Evolutionary conservation across 2,113 vertebrate species (phyloP).

Genomic region (Alexandromys fortis): DNA sequence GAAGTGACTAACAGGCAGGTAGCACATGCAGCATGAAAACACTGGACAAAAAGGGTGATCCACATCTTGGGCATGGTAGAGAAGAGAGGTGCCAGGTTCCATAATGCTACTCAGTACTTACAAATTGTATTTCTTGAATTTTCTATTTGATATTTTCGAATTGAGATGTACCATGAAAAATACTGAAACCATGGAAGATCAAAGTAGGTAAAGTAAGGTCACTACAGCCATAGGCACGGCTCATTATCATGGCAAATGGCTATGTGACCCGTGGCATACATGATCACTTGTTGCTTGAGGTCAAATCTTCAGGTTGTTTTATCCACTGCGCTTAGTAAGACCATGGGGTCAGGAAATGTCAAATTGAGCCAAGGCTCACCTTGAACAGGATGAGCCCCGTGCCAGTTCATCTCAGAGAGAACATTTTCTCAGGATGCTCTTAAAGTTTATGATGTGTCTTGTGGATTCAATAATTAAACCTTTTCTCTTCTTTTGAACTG

Average conservation of each 20-base stretch:
- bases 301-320: not conserved
- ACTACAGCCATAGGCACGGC: not conserved
- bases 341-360: not conserved
- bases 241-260: not conserved
- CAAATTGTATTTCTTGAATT: not conserved
- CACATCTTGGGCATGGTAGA: not conserved
- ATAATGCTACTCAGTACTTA: constrained; percentile 7
- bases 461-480: not conserved
- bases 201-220: not conserved
- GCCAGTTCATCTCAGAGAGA: not conserved
- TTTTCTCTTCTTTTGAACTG: constrained; percentile 3
- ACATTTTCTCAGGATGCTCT: constrained; percentile 29
- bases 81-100: not conserved
- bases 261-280: not conserved
- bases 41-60: not conserved
- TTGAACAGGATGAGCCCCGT: not conserved
- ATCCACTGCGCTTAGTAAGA: not conserved
- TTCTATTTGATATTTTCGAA: constrained; percentile 7
- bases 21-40: not conserved
- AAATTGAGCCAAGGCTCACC: not conserved
- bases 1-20: not conserved
- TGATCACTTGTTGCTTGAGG: not conserved
- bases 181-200: not conserved
- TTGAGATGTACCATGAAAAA: not conserved
- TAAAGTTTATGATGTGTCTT: constrained; percentile 5